Evolutionary conservation across 2,797 vertebrate species (phyloP).

Genomic region (Buphagus erythrorhynchus): DNA sequence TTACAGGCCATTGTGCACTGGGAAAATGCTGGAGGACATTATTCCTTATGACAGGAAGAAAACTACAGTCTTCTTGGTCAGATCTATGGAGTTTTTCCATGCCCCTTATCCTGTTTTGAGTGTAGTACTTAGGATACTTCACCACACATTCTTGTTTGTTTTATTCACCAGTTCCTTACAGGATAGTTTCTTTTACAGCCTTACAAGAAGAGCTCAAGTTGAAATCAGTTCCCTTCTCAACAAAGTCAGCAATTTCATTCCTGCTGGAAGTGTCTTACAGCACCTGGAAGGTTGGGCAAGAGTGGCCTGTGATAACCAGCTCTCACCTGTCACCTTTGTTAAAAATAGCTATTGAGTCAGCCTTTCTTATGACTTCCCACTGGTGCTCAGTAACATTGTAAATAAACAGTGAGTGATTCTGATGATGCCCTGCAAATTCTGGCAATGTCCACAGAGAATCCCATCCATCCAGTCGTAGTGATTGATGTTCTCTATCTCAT

Average conservation of each 20-base stretch:
- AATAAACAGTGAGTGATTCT: slow-evolving; percentile 42
- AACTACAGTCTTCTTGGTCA: neutral
- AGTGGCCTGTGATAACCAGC: neutral
- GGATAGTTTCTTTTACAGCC: neutral
- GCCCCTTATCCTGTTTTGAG: neutral
- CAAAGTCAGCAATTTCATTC: slow-evolving; percentile 10
- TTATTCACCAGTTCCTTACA: neutral
- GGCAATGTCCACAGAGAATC: neutral
- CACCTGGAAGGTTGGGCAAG: slow-evolving; percentile 9
- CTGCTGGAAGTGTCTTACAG: neutral
- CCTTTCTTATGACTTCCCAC: slow-evolving; percentile 20
- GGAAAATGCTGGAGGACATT: neutral
- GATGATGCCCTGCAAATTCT: neutral
- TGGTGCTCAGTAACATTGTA: slow-evolving; percentile 40
- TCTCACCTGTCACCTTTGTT: slow-evolving; percentile 45
- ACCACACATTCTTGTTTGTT: neutral
- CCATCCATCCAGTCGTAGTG: neutral
- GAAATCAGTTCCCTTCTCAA: neutral
- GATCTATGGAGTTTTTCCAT: neutral
- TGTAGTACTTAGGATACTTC: neutral
- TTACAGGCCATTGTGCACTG: neutral
- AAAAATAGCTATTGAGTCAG: slow-evolving; percentile 50
- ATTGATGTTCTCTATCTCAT: neutral
- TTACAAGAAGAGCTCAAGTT: neutral
- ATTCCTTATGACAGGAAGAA: neutral